Evolutionary conservation across 2,797 vertebrate species (phyloP), one percentile per base, ranked within the genome.

Genomic region (Botia kubotai): DNA sequence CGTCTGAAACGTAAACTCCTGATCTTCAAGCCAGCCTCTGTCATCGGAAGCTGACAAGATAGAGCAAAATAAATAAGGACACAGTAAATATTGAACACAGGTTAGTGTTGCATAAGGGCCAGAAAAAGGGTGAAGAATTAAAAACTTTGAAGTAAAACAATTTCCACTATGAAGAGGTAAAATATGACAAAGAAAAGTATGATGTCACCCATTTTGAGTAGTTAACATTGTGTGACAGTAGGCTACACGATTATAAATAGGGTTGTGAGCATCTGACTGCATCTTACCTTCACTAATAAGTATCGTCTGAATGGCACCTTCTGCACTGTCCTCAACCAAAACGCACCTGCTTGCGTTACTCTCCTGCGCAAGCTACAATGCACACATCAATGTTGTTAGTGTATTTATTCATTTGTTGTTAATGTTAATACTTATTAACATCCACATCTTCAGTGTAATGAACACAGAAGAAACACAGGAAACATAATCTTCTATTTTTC

Each of bases 41-140:
- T 68, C 70, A 43, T 67, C 62, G 21, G 60, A 48, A 68, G 13
- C 60, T 29, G 69, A 21, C 10, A 14, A 79, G 55, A 53, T 12
- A 1, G 39, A 79, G 33, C 60, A 39, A 43, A 19, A 33, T 17
- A 19, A 36, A 4, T n/a, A 12, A 33, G 33, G 10, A 60, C n/a
- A 52, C 0, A 52, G 48, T 16, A 52, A 52, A 52, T 16, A 52
- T 52, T 52, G 14, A 52, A 52, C 43, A 46, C 43, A 46, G 10
- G 43, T 11, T 46, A 46, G 43, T 46, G 43, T 46, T 46, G 43
- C 43, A 46, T 10, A 46, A 43, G 39, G 8, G 39, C 39, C 6
- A 43, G 39, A 8, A 43, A 36, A 4, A 36, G 33, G 33, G 33
- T 36, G 33, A 3, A 36, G 2, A 36, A 36, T 6, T 13, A 12